Conservation (phyloP, 2,113 vertebrate species). For the Camelus bactrianus region DNA sequence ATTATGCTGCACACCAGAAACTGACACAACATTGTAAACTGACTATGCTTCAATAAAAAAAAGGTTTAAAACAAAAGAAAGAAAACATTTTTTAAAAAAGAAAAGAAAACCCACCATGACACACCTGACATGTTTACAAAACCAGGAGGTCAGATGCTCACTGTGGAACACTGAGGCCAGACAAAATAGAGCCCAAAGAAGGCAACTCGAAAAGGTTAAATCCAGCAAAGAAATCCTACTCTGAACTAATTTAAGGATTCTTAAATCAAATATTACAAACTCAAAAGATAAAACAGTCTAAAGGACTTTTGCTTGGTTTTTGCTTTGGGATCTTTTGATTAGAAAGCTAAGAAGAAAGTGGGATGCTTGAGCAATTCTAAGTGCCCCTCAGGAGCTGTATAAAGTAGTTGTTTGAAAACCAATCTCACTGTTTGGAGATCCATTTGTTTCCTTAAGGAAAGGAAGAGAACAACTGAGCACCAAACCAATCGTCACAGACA, state of each 20-base stretch:
- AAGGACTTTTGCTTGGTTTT: background rate
- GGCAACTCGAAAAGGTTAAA: background rate
- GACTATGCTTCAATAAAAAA: too few species aligned
- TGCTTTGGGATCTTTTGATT: background rate
- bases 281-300: background rate
- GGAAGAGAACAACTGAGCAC: too few species aligned
- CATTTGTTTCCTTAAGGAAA: background rate
- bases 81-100: too few species aligned
- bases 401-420: background rate
- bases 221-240: background rate
- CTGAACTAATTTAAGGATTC: background rate
- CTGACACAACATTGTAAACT: too few species aligned
- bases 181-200: background rate
- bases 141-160: background rate
- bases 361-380: background rate
- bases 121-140: background rate
- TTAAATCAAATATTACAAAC: background rate
- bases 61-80: too few species aligned
- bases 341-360: constrained; percentile 3
- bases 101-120: background rate
- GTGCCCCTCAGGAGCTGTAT: background rate
- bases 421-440: background rate
- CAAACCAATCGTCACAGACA: too few species aligned
- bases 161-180: background rate
- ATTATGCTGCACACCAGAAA: too few species aligned